Conservation (phyloP, 2,797 vertebrate genomes). For the Manis pentadactyla region DNA sequence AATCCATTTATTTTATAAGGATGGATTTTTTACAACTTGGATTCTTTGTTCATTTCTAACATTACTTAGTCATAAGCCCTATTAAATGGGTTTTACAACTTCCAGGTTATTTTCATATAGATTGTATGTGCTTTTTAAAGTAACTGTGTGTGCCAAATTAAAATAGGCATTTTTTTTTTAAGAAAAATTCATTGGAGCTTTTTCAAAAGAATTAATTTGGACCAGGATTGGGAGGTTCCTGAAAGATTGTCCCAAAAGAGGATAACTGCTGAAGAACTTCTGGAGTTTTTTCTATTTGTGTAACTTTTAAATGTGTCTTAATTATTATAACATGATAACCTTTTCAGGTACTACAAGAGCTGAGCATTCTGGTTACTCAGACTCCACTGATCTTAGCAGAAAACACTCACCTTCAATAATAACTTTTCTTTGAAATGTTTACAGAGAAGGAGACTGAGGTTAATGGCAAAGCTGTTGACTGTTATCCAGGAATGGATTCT, state of each 20-base stretch:
- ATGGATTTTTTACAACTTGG: background rate
- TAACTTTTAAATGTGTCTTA: conserved; percentile 44
- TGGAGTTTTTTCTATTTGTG: conserved; percentile 7
- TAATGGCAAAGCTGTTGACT: background rate
- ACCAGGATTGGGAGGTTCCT: background rate
- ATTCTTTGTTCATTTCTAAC: conserved; percentile 47
- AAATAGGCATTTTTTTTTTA: background rate
- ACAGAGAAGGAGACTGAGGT: conserved; percentile 30
- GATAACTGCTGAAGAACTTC: conserved; percentile 2
- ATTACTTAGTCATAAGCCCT: background rate
- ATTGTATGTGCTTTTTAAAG: background rate
- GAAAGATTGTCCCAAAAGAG: background rate
- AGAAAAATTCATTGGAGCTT: background rate
- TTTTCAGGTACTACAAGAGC: conserved; percentile 52
- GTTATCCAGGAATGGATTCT: background rate
- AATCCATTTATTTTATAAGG: conserved; percentile 27
- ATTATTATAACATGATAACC: conserved; percentile 2
- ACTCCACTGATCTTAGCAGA: conserved; percentile 24
- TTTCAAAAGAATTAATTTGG: conserved; percentile 20
- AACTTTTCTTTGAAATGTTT: conserved; percentile 54
- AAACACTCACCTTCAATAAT: conserved; percentile 44
- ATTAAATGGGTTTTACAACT: conserved; percentile 25
- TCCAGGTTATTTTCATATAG: conserved; percentile 9
- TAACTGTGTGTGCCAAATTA: conserved; percentile 14
- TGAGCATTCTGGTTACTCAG: background rate